Evolutionary conservation across 30 jellyfish, hydroid and myxozoan species (phyloP), one percentile per base, ranked within the genome.

Genomic region (Nemopilema nomurai): DNA sequence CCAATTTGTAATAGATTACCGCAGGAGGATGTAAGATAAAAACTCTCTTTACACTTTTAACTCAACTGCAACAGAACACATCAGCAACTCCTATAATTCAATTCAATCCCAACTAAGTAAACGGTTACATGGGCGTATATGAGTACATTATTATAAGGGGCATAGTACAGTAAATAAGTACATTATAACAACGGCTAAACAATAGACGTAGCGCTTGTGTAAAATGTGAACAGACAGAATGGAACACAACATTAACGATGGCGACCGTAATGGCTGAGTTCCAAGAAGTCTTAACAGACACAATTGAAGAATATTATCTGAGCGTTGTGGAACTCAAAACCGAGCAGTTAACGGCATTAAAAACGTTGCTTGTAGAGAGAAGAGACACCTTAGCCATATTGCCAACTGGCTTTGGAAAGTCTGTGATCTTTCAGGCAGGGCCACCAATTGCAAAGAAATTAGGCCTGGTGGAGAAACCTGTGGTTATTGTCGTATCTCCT

Each of bases 401-500:
- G n/a, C n/a, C n/a, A n/a, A n/a, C n/a, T n/a, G n/a, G n/a, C n/a
- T n/a, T n/a, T n/a, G n/a, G n/a, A n/a, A 67, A 67, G 26, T 67
- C 76, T 0, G 18, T 67, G 32, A 21, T 19, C 20, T 67, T 18
- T 26, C 76, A 67, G 27, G 16, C 27, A 16, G 76, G 49, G 20
- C 76, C 76, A 67, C 13, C 27, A 16, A 49, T 67, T 67, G 76
- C 76, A 26, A 57, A 4, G 69, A 25, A 57, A 4, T 25, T 57
- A 57, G 69, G 69, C 4, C 69, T 0, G 22, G 3, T 1, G 1
- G 67, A 51, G 20, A 20, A 27, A 23, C 25, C 18, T 18, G 22
- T 57, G 19, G 4, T 57, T 57, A 68, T 68, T 28, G 77, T 68
- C 51, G 28, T 68, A 18, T 68, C 77, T n/a, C n/a, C n/a, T n/a